Conservation (phyloP, 1,140 invertebrate genomes). For the Heliconius himera region DNA sequence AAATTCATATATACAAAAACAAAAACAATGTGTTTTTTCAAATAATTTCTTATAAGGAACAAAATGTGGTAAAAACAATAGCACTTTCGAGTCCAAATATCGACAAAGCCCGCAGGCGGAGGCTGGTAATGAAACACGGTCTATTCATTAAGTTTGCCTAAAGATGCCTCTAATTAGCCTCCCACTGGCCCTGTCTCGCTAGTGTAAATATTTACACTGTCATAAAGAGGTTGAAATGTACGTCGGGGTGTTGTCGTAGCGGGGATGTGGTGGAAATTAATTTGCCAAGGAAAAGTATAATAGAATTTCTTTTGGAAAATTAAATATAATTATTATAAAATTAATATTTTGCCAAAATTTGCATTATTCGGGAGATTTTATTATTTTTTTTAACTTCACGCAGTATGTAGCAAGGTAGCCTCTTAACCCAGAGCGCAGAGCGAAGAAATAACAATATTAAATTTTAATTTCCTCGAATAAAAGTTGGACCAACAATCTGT, state of each 20-base stretch:
- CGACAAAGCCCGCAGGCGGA: constrained; percentile 23
- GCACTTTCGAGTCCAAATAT: constrained; percentile 26
- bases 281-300: not conserved
- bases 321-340: not conserved
- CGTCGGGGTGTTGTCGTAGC: constrained; percentile 24
- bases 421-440: too few relatives aligned
- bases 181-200: constrained; percentile 32
- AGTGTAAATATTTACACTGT: constrained; percentile 39
- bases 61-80: constrained; percentile 19
- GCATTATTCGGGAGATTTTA: too few relatives aligned
- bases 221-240: constrained; percentile 34
- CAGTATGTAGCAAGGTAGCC: too few relatives aligned
- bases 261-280: constrained; percentile 18
- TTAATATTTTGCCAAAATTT: too few relatives aligned
- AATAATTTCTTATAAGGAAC: constrained; percentile 10
- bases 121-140: constrained; percentile 33
- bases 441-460: too few relatives aligned
- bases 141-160: constrained; percentile 31
- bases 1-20: not conserved
- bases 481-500: too few relatives aligned
- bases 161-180: constrained; percentile 37
- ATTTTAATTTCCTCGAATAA: too few relatives aligned
- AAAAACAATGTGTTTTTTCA: constrained; percentile 9
- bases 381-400: too few relatives aligned
- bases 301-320: not conserved